These are phyloP conservation scores for Eupithecia dodoneata DNA, from an alignment of 2,888 invertebrate species.

Conservation along the genomic window DNA sequence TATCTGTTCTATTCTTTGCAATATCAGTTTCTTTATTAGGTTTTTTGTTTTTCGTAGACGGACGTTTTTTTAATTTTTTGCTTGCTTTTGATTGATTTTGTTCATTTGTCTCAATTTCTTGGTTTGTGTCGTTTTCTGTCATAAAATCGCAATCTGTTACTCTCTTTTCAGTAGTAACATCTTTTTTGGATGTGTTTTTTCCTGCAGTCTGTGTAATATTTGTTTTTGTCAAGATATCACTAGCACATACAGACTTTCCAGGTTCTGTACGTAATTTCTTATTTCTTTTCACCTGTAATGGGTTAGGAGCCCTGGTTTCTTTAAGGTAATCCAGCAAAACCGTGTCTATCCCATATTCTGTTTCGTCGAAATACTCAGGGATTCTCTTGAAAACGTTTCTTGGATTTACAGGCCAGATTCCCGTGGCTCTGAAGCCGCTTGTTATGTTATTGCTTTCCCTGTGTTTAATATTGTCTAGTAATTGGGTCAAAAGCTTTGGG, in stretches of 20 bases:
- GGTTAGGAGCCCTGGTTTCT: constrained; percentile 1
- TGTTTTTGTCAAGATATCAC: not conserved
- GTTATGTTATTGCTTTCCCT: constrained; percentile 33
- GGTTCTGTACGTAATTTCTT: constrained; percentile 9
- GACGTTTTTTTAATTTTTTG: no score
- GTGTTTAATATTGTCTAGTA: not conserved
- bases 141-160: no score
- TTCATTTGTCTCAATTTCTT: no score
- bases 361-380: constrained; percentile 29
- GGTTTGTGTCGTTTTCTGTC: no score
- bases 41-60: no score
- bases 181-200: not conserved
- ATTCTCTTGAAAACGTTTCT: constrained; percentile 40
- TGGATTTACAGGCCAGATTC: constrained; percentile 41
- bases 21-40: no score
- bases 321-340: not conserved
- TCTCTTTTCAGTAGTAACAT: not conserved
- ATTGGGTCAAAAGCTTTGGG: not conserved
- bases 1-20: no score
- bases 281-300: constrained; percentile 2
- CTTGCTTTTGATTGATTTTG: no score
- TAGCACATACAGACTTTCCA: constrained; percentile 6
- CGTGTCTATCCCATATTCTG: constrained; percentile 12
- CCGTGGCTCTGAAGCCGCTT: constrained; percentile 41
- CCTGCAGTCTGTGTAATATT: not conserved